Evolutionary conservation across 2,797 vertebrate genomes (phyloP).

Genomic region (Loriculus beryllinus): DNA sequence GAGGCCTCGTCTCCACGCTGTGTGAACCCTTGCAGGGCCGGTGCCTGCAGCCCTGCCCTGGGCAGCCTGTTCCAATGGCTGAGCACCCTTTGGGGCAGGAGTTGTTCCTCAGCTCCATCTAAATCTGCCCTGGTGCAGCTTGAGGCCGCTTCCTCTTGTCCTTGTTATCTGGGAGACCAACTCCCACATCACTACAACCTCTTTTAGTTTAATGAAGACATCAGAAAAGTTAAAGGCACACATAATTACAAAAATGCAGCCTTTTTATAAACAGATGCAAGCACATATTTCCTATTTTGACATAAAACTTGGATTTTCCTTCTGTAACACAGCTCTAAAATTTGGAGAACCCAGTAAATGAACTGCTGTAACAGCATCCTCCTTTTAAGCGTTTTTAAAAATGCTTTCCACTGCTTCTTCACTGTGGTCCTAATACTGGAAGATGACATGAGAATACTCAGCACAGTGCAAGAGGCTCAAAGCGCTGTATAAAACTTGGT

Average conservation of each 20-base stretch:
- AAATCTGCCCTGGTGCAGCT: not conserved
- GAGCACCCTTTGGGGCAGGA: not conserved
- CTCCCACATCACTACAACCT: not conserved
- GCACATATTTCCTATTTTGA: not conserved
- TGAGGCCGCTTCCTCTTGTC: too few relatives aligned
- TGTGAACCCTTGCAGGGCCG: too few relatives aligned
- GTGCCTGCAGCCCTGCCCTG: too few relatives aligned
- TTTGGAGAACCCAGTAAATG: not conserved
- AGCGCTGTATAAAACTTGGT: not conserved
- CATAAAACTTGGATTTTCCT: not conserved
- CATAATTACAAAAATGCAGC: not conserved
- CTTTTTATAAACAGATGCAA: not conserved
- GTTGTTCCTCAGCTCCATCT: not conserved
- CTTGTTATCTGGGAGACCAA: not conserved
- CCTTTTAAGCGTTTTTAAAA: not conserved
- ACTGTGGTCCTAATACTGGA: rapidly evolving
- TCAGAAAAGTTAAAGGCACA: not conserved
- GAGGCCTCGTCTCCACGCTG: too few relatives aligned
- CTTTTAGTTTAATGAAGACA: not conserved
- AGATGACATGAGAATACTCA: not conserved
- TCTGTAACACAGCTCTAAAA: not conserved
- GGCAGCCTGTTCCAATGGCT: not conserved
- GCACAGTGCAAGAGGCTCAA: not conserved
- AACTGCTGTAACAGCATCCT: rapidly evolving
- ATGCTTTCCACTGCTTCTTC: not conserved